These are phyloP conservation scores for Lingula anatina DNA, from an alignment of 2,888 invertebrate species.

Conservation along the genomic window DNA sequence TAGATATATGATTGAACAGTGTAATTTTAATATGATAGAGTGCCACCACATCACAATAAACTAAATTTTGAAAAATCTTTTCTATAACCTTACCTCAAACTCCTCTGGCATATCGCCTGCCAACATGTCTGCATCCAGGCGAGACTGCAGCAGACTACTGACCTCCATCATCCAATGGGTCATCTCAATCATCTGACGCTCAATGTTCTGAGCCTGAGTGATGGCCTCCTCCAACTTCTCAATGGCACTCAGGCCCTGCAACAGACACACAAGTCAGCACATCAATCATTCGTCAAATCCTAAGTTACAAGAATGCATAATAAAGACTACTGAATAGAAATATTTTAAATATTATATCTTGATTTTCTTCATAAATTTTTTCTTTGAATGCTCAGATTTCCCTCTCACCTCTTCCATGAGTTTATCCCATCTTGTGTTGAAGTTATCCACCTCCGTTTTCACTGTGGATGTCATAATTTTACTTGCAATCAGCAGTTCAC, in stretches of 20 bases:
- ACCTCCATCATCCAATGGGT: constrained; percentile 48
- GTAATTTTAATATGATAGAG: neutral
- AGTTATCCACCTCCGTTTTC: constrained; percentile 28
- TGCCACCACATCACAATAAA: too few species aligned
- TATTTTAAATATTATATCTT: too few species aligned
- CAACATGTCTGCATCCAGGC: constrained; percentile 71
- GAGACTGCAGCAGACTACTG: constrained; percentile 53
- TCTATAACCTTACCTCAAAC: constrained; percentile 48
- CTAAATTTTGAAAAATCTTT: too few species aligned
- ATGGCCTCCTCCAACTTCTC: constrained; percentile 66
- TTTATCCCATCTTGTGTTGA: constrained; percentile 19
- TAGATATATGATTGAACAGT: neutral
- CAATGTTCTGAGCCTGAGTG: constrained; percentile 71
- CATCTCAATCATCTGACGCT: constrained; percentile 65
- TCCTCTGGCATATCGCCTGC: constrained; percentile 76
- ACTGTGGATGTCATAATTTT: constrained; percentile 57
- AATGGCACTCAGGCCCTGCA: constrained; percentile 61
- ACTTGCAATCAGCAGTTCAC: constrained; percentile 67
- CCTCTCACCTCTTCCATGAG: constrained; percentile 24
- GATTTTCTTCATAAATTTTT: too few species aligned
- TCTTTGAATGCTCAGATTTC: neutral
- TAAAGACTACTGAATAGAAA: too few species aligned
- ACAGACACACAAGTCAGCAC: constrained; percentile 2
- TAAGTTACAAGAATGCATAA: too few species aligned
- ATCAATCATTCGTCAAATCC: too few species aligned